Conservation (phyloP, 2,888 invertebrate genomes). For the Drosophila stalkeri region DNA sequence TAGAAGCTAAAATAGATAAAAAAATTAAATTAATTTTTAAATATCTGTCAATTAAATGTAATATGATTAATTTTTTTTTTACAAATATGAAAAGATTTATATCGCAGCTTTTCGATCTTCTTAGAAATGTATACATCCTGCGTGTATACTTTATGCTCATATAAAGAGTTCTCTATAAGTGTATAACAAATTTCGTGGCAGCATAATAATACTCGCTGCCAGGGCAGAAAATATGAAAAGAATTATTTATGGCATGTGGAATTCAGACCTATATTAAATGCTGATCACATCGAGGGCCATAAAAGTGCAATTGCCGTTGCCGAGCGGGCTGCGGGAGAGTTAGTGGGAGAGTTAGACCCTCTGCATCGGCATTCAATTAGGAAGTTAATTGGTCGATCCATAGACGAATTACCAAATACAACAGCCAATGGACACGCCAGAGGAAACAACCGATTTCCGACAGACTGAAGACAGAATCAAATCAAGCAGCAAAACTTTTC, state of each 20-base stretch:
- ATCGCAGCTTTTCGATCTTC: background rate
- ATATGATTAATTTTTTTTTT: background rate
- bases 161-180: background rate
- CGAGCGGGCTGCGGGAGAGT: constrained; percentile 11
- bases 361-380: constrained; percentile 74
- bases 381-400: constrained; percentile 65
- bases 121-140: background rate
- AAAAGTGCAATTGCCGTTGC: constrained; percentile 56
- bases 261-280: constrained; percentile 40
- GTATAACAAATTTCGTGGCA: background rate
- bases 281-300: constrained; percentile 53
- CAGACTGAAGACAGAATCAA: constrained; percentile 58
- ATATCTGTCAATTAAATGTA: background rate
- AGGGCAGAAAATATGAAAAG: constrained; percentile 16
- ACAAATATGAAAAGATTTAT: too few species aligned
- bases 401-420: constrained; percentile 45
- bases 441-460: constrained; percentile 73
- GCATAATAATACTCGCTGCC: background rate
- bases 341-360: constrained; percentile 17
- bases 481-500: constrained; percentile 77
- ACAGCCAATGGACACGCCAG: constrained; percentile 43
- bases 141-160: background rate
- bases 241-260: constrained; percentile 61
- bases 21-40: background rate
- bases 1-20: too few species aligned